Conservation (phyloP, 2,888 invertebrate species). For the Leucophenga montana region DNA sequence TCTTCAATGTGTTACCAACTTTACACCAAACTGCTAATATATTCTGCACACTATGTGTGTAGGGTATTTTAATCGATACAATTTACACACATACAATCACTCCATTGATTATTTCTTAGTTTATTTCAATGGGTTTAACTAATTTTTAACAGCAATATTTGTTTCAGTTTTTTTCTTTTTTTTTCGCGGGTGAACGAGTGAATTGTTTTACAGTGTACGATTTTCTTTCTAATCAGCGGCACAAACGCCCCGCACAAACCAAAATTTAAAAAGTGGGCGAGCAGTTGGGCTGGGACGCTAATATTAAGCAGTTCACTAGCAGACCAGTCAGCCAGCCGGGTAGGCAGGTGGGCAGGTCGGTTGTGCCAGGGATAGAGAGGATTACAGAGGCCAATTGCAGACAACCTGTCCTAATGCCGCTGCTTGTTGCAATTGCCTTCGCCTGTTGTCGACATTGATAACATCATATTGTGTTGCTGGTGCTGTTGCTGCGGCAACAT, state of each 20-base stretch:
- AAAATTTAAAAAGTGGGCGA: background rate
- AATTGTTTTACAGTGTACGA: conserved; percentile 11
- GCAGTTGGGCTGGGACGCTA: background rate
- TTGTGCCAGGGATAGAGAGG: conserved; percentile 13
- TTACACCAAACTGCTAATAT: conserved; percentile 26
- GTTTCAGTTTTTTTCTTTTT: background rate
- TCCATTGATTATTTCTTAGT: conserved; percentile 36
- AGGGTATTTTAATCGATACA: background rate
- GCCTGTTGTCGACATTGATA: conserved; percentile 27
- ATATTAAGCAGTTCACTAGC: background rate
- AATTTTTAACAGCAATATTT: conserved; percentile 53
- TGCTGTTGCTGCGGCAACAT: conserved; percentile 53
- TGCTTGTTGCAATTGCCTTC: background rate
- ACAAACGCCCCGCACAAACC: conserved; percentile 45
- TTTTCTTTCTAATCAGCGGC: conserved; percentile 43
- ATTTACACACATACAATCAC: background rate
- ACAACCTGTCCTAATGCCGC: conserved; percentile 17
- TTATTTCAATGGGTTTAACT: conserved; percentile 55
- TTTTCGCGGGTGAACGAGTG: background rate
- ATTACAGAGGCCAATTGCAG: background rate
- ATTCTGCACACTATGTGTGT: conserved; percentile 31
- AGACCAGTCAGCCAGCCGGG: conserved; percentile 35
- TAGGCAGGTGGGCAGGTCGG: conserved; percentile 32
- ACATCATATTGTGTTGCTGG: conserved; percentile 35
- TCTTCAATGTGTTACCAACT: too few species aligned